Base-by-base conservation (phyloP, 2,888 invertebrate species). In the Chymomyza amoena region DNA sequence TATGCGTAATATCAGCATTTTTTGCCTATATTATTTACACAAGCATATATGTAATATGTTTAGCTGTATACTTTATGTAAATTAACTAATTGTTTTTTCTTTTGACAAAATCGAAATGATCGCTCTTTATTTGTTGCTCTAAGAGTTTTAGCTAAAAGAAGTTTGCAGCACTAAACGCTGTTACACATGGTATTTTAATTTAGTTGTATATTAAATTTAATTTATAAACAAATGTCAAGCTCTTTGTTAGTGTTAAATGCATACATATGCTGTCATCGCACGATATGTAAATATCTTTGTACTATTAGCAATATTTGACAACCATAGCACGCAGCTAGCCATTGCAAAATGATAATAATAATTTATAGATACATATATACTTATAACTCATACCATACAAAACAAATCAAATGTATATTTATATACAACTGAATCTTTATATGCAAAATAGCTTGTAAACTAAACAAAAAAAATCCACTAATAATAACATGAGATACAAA, bases 331-430 rank as follows among this genome's bases (percentile, higher is more conserved):
- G 76, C 71, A 79, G 77, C 39, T 45, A 76, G 68, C 57, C 72
- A 78, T 76, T 79, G 70, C 73, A 71, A 60, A 73, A 69, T 73
- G 66, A 73, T 73, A 61, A 79, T 76, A 77, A 79, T 77, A 76
- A 79, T 75, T 45, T 78, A 45, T 78, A 78, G 78, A 78, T 18
- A 77, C 64, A 52, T 52, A 66, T 56, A 70, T 68, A 45, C 10
- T 13, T 45, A 45, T 13, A 45, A 45, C 13, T 13, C 39, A 45
- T 45, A 45, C 10, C 13, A 45, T 45, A 13, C 5, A 10, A 45
- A 61, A 54, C 68, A 78, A 18, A 54, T 20, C 64, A 75, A 65
- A 56, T 61, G 45, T 18, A 61, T 61, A 61, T 20, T 39, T 18
- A 78, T 39, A 69, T 68, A 67, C 50, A 61, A 61, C 15, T 25